Conservation (phyloP, 2,113 vertebrate genomes). For the Pachycephala philippinensis region DNA sequence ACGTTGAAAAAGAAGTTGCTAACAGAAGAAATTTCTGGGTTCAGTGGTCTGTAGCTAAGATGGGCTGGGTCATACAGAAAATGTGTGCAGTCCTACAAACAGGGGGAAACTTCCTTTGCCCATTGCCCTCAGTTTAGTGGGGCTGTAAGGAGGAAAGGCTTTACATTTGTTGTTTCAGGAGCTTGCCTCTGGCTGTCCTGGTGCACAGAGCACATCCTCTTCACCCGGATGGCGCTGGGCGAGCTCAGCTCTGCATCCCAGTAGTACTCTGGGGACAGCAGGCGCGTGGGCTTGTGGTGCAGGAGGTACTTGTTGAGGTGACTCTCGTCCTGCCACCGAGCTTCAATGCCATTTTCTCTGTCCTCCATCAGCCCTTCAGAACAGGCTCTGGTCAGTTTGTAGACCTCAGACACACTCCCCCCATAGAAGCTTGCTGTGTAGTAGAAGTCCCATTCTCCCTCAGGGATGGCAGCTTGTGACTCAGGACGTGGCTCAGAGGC, state of each 20-base stretch:
- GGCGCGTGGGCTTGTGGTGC: neutral
- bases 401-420: neutral
- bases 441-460: neutral
- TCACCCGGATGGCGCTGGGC: neutral
- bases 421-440: neutral
- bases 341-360: neutral
- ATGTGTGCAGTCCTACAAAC: neutral
- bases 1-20: neutral
- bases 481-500: accelerated
- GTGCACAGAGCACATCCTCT: neutral
- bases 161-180: accelerated
- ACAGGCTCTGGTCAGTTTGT: neutral
- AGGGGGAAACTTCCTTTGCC: neutral
- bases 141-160: neutral
- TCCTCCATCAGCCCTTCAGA: accelerated
- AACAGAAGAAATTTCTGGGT: neutral
- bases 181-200: neutral
- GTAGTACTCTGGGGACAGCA: neutral
- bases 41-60: neutral
- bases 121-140: neutral
- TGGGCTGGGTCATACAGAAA: neutral
- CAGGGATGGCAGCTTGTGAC: accelerated
- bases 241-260: neutral
- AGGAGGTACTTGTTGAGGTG: neutral
- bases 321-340: neutral